Conservation (phyloP, 2,797 vertebrate genomes). For the Bucorvus abyssinicus region DNA sequence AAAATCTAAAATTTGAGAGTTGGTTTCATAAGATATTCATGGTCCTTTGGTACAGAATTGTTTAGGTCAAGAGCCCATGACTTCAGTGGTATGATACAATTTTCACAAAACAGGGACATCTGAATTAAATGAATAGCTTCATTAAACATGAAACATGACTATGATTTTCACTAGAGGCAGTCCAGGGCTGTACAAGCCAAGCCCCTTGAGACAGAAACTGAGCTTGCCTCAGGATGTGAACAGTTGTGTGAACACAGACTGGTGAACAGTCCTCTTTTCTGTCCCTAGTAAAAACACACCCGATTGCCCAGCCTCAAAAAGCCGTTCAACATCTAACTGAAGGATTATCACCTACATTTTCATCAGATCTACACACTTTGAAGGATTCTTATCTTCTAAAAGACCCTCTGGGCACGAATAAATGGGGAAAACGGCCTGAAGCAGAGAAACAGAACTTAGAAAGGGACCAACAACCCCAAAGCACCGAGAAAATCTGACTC, state of each 20-base stretch:
- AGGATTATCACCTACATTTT: not conserved
- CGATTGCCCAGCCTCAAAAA: not conserved
- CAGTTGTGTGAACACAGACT: not conserved
- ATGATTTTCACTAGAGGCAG: not conserved
- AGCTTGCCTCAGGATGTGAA: not conserved
- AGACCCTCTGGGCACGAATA: not conserved
- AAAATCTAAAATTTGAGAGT: not conserved
- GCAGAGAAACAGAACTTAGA: not conserved
- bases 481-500: not conserved
- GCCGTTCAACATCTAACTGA: not conserved
- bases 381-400: not conserved
- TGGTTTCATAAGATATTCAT: not conserved
- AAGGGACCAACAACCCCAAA: not conserved
- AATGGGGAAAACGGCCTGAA: not conserved
- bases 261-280: not conserved
- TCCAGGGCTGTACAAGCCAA: not conserved
- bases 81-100: not conserved
- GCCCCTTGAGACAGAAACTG: not conserved
- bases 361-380: not conserved
- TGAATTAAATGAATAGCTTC: not conserved
- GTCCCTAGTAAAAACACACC: not conserved
- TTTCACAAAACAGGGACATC: not conserved
- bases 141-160: not conserved
- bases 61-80: not conserved
- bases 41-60: not conserved